A percentile compares a stretch with the other conserved stretches of the same genome.
phyloP scores from a whole-genome alignment of 2,113 vertebrate species.

The Delphinapterus leucas region DNA sequence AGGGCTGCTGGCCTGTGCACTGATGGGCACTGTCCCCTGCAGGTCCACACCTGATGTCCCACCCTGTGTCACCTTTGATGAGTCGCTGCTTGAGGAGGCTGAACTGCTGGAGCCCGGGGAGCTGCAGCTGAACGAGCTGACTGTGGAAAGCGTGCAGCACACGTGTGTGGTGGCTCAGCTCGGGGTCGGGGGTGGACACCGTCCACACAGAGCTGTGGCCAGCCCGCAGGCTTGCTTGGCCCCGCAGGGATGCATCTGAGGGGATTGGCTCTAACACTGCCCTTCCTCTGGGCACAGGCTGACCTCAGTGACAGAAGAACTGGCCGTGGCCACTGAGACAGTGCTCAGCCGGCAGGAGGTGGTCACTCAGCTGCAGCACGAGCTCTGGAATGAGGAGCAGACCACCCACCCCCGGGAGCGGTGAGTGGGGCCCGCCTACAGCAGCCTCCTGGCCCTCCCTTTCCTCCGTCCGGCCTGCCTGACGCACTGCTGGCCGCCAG shows the following conservation, averaged over 20 bases:
- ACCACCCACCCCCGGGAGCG: slow-evolving; percentile 62
- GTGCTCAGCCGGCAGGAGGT: slow-evolving; percentile 84
- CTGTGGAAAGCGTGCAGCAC: slow-evolving; percentile 92
- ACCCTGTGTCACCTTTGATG: slow-evolving; percentile 87
- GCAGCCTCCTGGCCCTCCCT: not conserved
- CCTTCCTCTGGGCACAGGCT: slow-evolving; percentile 63
- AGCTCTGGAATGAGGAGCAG: slow-evolving; percentile 83
- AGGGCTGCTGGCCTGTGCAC: not conserved
- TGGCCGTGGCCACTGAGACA: slow-evolving; percentile 76
- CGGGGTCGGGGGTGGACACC: rapidly evolving
- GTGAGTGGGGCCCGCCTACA: slow-evolving; percentile 64
- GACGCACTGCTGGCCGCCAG: rapidly evolving
- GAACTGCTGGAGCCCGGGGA: slow-evolving; percentile 85
- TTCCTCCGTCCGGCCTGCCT: not conserved
- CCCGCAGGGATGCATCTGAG: not conserved
- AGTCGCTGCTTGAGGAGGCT: slow-evolving; percentile 88
- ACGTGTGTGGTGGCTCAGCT: slow-evolving; percentile 79
- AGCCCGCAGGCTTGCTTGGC: not conserved
- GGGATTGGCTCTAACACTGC: rapidly evolving
- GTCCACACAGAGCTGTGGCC: rapidly evolving
- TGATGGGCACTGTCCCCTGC: not conserved
- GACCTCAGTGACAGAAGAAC: slow-evolving; percentile 88
- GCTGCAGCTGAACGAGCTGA: slow-evolving; percentile 93
- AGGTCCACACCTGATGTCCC: slow-evolving; percentile 87
- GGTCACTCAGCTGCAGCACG: slow-evolving; percentile 85